Percentiles rank a stretch among this genome's conserved stretches.
Conservation (phyloP, 1,140 invertebrate genomes). For the Andrena cerasifolii region DNA sequence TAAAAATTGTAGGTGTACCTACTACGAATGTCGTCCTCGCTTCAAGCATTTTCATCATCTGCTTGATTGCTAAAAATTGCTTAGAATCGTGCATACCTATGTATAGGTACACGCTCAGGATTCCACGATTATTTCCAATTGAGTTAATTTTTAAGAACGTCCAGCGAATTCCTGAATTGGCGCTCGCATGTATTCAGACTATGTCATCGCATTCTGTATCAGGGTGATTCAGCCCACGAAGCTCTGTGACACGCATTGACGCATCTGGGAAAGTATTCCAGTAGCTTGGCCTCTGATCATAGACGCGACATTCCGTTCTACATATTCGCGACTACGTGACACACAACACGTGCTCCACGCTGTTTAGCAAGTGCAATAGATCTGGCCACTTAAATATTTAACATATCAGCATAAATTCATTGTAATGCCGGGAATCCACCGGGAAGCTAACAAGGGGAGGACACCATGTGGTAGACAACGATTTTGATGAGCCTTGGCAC, state of each 20-base stretch:
- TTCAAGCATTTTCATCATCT: too few species aligned
- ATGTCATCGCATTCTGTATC: background rate
- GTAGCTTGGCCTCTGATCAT: slow-evolving; percentile 1
- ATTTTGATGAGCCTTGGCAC: too few species aligned
- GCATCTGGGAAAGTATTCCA: slow-evolving; percentile 38
- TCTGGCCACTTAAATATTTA: too few species aligned
- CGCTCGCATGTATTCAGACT: background rate
- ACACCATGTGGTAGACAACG: too few species aligned
- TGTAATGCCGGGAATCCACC: too few species aligned
- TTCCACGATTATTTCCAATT: background rate
- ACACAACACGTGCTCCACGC: background rate
- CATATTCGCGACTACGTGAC: slow-evolving; percentile 9
- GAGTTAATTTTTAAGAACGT: background rate
- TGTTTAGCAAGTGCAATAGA: slow-evolving; percentile 17
- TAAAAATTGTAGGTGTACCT: too few species aligned
- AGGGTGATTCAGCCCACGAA: background rate
- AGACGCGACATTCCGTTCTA: slow-evolving; percentile 41
- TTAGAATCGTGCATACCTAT: too few species aligned
- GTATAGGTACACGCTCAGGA: too few species aligned
- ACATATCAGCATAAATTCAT: too few species aligned
- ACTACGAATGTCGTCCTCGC: too few species aligned
- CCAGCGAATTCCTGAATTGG: background rate
- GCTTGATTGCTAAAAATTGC: too few species aligned
- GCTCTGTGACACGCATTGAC: slow-evolving; percentile 9
- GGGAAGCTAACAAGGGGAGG: too few species aligned